Evolutionary conservation across 2,888 invertebrate species (phyloP), one percentile per base, ranked within the genome.

Genomic region (Stenoptilia bipunctidactyla): DNA sequence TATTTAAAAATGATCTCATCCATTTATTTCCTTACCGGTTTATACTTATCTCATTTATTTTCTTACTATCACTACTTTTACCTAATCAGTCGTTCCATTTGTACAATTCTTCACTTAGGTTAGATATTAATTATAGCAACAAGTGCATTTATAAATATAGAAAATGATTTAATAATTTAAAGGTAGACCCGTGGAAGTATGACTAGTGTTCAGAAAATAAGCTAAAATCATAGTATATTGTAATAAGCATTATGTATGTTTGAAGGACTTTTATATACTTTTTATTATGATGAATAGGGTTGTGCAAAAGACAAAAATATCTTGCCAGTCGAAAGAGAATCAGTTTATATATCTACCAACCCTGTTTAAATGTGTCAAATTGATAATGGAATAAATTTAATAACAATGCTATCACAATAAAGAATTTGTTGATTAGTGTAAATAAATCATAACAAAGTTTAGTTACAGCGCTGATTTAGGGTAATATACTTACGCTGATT

Each of bases 71-170:
- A 8, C 10, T 37, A 15, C 6, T 15, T 37, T 27, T n/a, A n/a
- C 4, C 37, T n/a, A 12, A 27, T 27, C n/a, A 27, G 14, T 27
- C 13, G 13, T 37, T 27, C 13, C 27, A 9, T 20, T 37, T 37
- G 8, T 15, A 20, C 50, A 43, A 48, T 43, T 51, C 52, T 56
- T 57, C 55, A 51, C 53, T 57, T 67, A 70, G 60, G 50, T 50
- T 72, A 70, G 66, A 57, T 59, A 61, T 68, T 65, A 63, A 59
- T 52, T 58, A 59, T 69, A 76, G 72, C 65, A 74, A 72, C 69
- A 80, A 82, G 80, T 82, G 80, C 80, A 82, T 82, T 82, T 82
- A 82, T 79, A 80, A 75, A 67, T 55, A 73, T 74, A 75, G 68
- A 67, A 61, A 57, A 20, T 20, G 58, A 65, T 61, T 69, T 58